These are phyloP conservation scores for Bruchidius siliquastri DNA, from an alignment of 2,888 invertebrate genomes.

Conservation along the genomic window DNA sequence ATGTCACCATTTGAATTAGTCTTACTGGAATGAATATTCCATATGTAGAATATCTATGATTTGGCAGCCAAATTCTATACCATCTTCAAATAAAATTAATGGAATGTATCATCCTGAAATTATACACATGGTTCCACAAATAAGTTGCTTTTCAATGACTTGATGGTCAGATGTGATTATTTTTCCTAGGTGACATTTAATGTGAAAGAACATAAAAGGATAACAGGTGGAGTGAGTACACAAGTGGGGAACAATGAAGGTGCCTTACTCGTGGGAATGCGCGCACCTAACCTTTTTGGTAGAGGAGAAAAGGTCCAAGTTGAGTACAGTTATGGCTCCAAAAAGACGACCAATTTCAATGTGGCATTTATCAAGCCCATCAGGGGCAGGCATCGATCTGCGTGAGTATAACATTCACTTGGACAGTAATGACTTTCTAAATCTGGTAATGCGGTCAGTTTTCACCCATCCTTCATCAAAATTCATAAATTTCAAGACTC, in stretches of 20 bases:
- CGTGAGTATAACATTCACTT: constrained; percentile 51
- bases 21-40: too few species aligned
- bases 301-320: constrained; percentile 78
- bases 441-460: not conserved
- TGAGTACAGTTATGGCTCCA: constrained; percentile 82
- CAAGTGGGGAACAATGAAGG: constrained; percentile 91
- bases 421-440: not conserved
- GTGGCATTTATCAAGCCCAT: constrained; percentile 80
- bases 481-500: too few species aligned
- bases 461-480: too few species aligned
- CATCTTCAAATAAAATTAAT: too few species aligned
- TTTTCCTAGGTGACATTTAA: constrained; percentile 73
- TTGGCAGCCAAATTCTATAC: too few species aligned
- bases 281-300: constrained; percentile 80
- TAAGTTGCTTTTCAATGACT: too few species aligned
- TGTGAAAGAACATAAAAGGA: constrained; percentile 75
- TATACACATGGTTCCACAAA: too few species aligned
- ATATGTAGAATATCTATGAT: too few species aligned
- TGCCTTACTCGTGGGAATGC: constrained; percentile 68
- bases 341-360: constrained; percentile 76
- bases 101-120: too few species aligned
- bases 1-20: too few species aligned
- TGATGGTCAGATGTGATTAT: too few species aligned
- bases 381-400: constrained; percentile 59
- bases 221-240: constrained; percentile 82